Conservation (phyloP, 1,140 invertebrate genomes). For the Ylistrum balloti region DNA sequence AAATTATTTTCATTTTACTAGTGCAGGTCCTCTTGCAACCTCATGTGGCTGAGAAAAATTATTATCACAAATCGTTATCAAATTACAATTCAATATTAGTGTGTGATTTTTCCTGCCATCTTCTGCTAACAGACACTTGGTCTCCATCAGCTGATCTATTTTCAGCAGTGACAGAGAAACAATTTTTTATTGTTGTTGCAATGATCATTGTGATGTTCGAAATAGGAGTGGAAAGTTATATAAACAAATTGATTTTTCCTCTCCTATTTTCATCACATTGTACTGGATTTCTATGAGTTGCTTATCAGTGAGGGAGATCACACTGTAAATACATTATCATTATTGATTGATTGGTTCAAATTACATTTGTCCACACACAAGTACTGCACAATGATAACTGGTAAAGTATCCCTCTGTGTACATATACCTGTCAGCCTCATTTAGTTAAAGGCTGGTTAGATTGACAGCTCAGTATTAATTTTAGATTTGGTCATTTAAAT, state of each 20-base stretch:
- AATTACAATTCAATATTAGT: background rate
- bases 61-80: background rate
- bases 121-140: conserved; percentile 10
- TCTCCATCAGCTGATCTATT: background rate
- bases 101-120: background rate
- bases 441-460: background rate
- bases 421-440: background rate
- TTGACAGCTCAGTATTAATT: background rate
- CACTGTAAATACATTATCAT: conserved; percentile 35
- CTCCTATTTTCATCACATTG: conserved; percentile 30
- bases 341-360: conserved; percentile 39
- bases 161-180: conserved; percentile 31
- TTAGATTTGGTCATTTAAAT: too few species aligned
- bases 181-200: background rate
- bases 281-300: conserved; percentile 2
- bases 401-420: conserved; percentile 2
- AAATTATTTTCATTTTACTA: conserved; percentile 11
- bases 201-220: conserved; percentile 28
- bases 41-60: background rate
- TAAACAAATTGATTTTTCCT: conserved; percentile 19
- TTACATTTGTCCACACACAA: conserved; percentile 19
- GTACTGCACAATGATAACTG: conserved; percentile 3
- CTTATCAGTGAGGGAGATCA: conserved; percentile 25
- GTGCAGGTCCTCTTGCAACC: background rate
- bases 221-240: conserved; percentile 27